Base-by-base conservation (phyloP, 2,888 invertebrate species). In the Amphiduros pacificus region DNA sequence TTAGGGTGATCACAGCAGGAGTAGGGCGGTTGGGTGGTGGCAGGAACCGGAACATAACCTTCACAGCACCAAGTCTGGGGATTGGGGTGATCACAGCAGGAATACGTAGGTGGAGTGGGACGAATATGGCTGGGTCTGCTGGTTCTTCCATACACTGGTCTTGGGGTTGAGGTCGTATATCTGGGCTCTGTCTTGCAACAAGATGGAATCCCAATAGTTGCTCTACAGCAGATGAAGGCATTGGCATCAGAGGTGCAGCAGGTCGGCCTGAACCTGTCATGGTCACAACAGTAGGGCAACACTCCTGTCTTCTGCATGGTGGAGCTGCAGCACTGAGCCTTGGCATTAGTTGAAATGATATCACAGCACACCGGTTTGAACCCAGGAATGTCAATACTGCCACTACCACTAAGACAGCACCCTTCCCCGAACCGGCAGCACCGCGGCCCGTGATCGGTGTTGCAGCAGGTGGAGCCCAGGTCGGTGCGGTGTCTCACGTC, bases 311-410 rank as follows among this genome's bases (percentile, higher is more conserved):
- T 48, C 54, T 62, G 55, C 20, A 54, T 54, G 20, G 44, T 32
- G 17, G 4, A n/a, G 5, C 54, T 24, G 31, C 62, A 62, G 49
- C 62, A 62, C 20, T 28, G 53, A n/a, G 53, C 54, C 49, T 55
- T 52, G 20, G 20, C 50, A 4, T 22, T 24, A 5, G 5, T n/a
- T 9, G 44, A 29, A 1, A 24, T 24, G 11, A 62, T 41, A 6
- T 22, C 40, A 24, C 63, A 63, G 48, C 63, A 63, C 14, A 60
- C 59, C 51, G 63, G 55, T 26, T 51, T 27, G 55, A 63, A 63
- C 29, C 63, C 63, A 6, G 63, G 60, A 2, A 63, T 44, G 29
- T 28, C 55, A 28, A 50, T 11, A 27, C 41, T 26, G 3, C 52
- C n/a, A 20, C 32, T 14, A 9, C 29, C 22, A 36, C 50, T 6